Evolutionary conservation across 2,797 vertebrate genomes (phyloP), one percentile per base, ranked within the genome.

Genomic region (Leucoraja ocellata): DNA sequence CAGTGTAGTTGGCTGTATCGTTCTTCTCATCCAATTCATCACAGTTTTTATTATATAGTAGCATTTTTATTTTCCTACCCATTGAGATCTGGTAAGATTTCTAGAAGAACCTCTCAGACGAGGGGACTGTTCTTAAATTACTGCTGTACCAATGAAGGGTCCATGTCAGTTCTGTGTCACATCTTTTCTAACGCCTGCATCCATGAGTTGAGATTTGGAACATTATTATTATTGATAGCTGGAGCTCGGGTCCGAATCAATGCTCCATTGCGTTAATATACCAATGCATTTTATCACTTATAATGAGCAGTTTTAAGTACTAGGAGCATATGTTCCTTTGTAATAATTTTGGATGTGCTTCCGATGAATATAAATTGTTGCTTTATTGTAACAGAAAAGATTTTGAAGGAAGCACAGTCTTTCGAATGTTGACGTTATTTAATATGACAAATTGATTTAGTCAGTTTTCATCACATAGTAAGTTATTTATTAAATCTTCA

Each of bases 341-440:
- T 18, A 16, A 88, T 36, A 8, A 32, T 68, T 88, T 18, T 88
- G 63, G 84, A 68, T 18, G 36, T 68, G 21, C 32, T 88, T 36
- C 84, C 65, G n/a, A n/a, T 68, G 84, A 68, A 68, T 88, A 68
- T 68, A 88, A 88, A 88, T 88, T 68, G 84, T 88, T 88, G 14
- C 63, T 88, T 7, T 68, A 63, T 32, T 36, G 63, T 65, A 23
- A 32, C 63, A 21, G 65, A 63, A 68, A n/a, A 36, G 28, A 88
- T 88, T 88, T 68, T 65, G 63, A 18, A 68, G 84, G 63, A 88
- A 32, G 14, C 61, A 18, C 6, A n/a, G n/a, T 32, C 63, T 36
- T 88, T 58, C 65, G 14, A 65, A 16, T 5, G 21, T 68, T 68
- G 84, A 88, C 16, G n/a, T n/a, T 68, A 88, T 88, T 68, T 63